Conservation (phyloP, 2,888 invertebrate species). For the Callyntrura sp. region DNA sequence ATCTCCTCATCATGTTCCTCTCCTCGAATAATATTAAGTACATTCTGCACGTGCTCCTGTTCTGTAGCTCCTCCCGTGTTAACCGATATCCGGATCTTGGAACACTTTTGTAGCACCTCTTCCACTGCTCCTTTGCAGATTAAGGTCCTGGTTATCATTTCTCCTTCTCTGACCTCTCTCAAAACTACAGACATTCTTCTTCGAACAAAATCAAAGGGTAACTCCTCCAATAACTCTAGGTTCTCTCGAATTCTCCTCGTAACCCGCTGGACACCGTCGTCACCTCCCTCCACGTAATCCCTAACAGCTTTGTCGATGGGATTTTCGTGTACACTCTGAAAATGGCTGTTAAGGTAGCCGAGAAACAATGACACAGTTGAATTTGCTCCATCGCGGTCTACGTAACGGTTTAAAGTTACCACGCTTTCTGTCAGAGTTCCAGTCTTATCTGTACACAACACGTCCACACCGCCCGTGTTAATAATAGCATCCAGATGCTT, state of each 20-base stretch:
- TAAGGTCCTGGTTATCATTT: too few relatives aligned
- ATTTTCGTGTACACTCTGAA: slow-evolving; percentile 71
- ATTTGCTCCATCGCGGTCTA: slow-evolving; percentile 32
- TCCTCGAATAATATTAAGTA: not conserved
- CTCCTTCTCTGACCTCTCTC: not conserved
- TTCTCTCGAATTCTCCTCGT: slow-evolving; percentile 20
- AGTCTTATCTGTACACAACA: slow-evolving; percentile 77
- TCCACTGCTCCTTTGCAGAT: slow-evolving; percentile 79
- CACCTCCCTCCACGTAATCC: too few relatives aligned
- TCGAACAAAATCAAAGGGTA: slow-evolving; percentile 78
- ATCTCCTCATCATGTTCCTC: slow-evolving; percentile 23
- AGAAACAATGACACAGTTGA: slow-evolving; percentile 61
- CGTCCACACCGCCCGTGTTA: slow-evolving; percentile 74
- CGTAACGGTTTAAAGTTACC: slow-evolving; percentile 50
- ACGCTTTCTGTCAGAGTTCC: slow-evolving; percentile 72
- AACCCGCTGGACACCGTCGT: too few relatives aligned
- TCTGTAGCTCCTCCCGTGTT: not conserved
- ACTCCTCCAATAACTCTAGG: too few relatives aligned
- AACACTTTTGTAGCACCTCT: slow-evolving; percentile 68
- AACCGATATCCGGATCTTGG: too few relatives aligned
- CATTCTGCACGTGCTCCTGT: not conserved
- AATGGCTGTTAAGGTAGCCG: slow-evolving; percentile 73
- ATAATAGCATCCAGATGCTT: slow-evolving; percentile 77
- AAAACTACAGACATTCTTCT: slow-evolving; percentile 75
- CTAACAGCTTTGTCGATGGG: slow-evolving; percentile 74